A percentile compares a stretch with the other conserved stretches of the same genome.
Conservation (phyloP, 2,113 vertebrate genomes). For the Rhea pennata region DNA sequence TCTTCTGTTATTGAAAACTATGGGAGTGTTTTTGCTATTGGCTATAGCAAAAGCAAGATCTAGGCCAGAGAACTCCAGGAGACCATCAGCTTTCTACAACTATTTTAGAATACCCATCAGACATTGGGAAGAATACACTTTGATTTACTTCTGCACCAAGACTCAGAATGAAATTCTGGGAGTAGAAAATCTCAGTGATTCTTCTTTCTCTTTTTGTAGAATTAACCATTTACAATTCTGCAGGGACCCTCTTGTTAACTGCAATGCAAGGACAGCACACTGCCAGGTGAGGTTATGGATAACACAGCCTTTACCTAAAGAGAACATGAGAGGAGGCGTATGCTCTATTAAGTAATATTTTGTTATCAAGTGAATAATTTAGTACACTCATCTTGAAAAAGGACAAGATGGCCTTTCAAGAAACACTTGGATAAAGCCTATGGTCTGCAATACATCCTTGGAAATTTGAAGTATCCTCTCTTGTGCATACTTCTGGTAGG, state of each 20-base stretch:
- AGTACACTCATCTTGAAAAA: not conserved
- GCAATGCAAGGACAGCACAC: rapidly evolving
- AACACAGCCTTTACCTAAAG: not conserved
- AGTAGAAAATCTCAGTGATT: not conserved
- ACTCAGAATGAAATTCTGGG: not conserved
- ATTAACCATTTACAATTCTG: too few relatives aligned
- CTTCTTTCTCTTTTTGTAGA: not conserved
- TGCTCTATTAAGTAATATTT: not conserved
- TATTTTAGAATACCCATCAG: not conserved
- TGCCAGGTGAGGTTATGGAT: not conserved
- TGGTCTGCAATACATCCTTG: not conserved
- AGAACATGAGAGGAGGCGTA: not conserved
- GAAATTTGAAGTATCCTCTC: not conserved
- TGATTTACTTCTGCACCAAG: not conserved
- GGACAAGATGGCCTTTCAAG: not conserved
- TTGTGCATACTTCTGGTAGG: not conserved
- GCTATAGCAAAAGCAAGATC: not conserved
- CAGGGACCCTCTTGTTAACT: not conserved
- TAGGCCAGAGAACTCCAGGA: not conserved
- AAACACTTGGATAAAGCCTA: not conserved
- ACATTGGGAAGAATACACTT: not conserved
- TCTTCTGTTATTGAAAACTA: not conserved
- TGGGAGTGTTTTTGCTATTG: not conserved
- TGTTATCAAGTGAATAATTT: not conserved
- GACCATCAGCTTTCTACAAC: not conserved